A percentile compares a stretch with the other conserved stretches of the same genome.
phyloP scores from a whole-genome alignment of 1,140 invertebrate genomes.

The Bombus cullumanus region DNA sequence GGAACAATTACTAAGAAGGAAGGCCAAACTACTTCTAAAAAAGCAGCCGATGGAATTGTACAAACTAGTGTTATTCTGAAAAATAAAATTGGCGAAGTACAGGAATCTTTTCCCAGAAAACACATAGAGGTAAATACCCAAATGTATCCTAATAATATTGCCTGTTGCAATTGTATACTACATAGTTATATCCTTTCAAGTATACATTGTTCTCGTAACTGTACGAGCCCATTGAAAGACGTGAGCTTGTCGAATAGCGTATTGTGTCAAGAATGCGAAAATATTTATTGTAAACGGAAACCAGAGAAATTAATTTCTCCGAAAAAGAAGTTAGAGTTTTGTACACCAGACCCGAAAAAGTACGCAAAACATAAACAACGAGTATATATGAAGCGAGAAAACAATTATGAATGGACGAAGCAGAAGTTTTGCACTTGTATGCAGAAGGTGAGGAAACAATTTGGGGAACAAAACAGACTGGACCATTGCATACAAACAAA shows the following conservation, averaged over 20 bases:
- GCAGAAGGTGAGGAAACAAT: not conserved
- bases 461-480: not conserved
- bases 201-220: not conserved
- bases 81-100: not conserved
- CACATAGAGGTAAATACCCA: not conserved
- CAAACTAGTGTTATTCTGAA: no score
- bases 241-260: not conserved
- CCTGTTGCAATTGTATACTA: not conserved
- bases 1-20: not conserved
- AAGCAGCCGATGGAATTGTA: not conserved
- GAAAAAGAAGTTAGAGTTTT: not conserved
- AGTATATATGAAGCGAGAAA: not conserved
- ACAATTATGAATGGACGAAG: not conserved
- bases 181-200: not conserved
- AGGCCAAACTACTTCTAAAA: not conserved
- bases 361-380: no score
- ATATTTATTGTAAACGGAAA: not conserved
- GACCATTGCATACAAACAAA: no score
- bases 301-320: not conserved
- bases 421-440: not conserved
- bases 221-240: not conserved
- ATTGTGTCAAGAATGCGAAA: slow-evolving; percentile 25
- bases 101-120: not conserved
- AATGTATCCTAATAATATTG: not conserved
- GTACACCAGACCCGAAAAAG: not conserved